Percentiles rank a stretch among this genome's conserved stretches.
phyloP scores from a whole-genome alignment of 2,797 vertebrate species.

The Melanotaenia pygmaea region DNA sequence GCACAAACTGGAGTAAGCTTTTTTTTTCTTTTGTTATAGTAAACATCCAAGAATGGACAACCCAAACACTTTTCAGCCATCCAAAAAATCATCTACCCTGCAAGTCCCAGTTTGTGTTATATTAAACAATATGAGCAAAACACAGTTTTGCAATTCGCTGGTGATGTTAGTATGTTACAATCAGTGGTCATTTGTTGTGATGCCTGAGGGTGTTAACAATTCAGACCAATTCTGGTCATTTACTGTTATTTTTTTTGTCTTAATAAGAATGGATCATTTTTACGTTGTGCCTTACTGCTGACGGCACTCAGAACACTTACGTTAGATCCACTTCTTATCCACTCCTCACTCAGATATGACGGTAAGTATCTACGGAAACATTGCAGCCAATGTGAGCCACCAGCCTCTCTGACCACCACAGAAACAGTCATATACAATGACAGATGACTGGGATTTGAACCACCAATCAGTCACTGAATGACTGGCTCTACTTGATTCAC shows the following conservation, averaged over 20 bases:
- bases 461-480: conserved; percentile 31
- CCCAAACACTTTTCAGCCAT: conserved; percentile 56
- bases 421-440: too few species aligned
- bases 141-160: background rate
- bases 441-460: too few species aligned
- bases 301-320: too few species aligned
- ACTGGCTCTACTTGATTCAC: too few species aligned
- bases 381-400: too few species aligned
- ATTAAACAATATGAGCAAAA: background rate
- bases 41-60: conserved; percentile 67
- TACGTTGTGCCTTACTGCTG: too few species aligned
- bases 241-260: too few species aligned
- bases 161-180: background rate
- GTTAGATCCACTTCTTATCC: too few species aligned
- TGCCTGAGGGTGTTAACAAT: conserved; percentile 44
- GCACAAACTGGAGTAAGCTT: conserved; percentile 74
- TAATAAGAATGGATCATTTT: too few species aligned
- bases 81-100: conserved; percentile 56
- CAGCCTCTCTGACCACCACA: too few species aligned
- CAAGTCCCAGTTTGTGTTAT: conserved; percentile 54
- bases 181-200: conserved; percentile 37
- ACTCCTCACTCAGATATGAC: too few species aligned
- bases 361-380: too few species aligned
- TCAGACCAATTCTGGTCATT: conserved; percentile 43
- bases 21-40: conserved; percentile 51